phyloP scores from a whole-genome alignment of 1,140 invertebrate genomes.

The Dryas iulia region DNA sequence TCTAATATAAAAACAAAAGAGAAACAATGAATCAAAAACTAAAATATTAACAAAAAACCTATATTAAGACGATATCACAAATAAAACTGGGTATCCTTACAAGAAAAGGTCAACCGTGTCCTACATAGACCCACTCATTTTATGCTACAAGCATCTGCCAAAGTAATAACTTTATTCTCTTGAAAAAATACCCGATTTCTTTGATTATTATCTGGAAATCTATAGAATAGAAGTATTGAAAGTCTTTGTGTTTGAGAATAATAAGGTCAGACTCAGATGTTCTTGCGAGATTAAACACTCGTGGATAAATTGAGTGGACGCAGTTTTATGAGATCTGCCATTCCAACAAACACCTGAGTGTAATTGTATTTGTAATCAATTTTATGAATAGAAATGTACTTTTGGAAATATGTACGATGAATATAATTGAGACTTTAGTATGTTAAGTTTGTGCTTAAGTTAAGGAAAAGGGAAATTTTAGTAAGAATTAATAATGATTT shows the following conservation, averaged over 20 bases:
- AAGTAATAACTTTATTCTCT: neutral
- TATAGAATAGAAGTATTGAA: neutral
- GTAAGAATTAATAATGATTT: too few species aligned
- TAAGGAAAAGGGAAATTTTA: too few species aligned
- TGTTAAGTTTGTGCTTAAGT: too few species aligned
- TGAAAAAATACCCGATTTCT: neutral
- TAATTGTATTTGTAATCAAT: neutral
- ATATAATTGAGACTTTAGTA: too few species aligned
- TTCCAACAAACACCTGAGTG: neutral
- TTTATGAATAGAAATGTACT: neutral
- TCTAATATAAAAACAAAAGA: too few species aligned
- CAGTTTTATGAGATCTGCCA: slow-evolving; percentile 11
- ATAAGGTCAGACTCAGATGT: neutral
- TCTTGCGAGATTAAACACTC: slow-evolving; percentile 2
- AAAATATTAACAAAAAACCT: too few species aligned
- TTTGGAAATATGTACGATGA: too few species aligned
- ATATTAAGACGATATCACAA: too few species aligned
- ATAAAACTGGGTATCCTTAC: neutral
- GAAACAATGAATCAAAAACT: too few species aligned
- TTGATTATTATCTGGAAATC: slow-evolving; percentile 1
- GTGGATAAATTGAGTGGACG: neutral
- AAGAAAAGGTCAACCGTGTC: neutral
- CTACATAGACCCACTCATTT: too few species aligned
- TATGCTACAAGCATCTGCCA: neutral
- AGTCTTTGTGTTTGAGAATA: neutral